A percentile compares a stretch with the other conserved stretches of the same genome.
Conservation (phyloP, 2,888 invertebrate genomes). For the Meiosimyza platycephala region DNA sequence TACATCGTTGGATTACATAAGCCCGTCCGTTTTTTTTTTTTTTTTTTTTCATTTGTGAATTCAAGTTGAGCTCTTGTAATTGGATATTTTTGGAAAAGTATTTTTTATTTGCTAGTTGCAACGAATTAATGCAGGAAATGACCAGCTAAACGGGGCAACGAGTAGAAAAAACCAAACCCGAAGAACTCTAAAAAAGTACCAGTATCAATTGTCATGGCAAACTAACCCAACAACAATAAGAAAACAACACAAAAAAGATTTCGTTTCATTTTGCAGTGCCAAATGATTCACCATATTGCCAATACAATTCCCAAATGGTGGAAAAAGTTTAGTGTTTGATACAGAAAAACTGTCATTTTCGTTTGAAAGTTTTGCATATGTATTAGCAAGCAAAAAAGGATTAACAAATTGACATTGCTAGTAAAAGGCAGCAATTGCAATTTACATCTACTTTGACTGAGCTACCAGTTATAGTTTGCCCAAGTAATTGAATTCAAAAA, state of each 20-base stretch:
- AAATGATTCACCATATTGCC: constrained; percentile 21
- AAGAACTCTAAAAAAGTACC: constrained; percentile 3
- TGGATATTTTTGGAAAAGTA: constrained; percentile 12
- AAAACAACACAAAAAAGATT: constrained; percentile 4
- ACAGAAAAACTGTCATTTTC: background rate
- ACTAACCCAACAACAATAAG: background rate
- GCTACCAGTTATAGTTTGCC: too few species aligned
- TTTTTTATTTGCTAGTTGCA: constrained; percentile 6
- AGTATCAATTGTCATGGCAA: constrained; percentile 8
- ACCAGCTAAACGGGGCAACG: constrained; percentile 2
- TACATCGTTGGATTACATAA: constrained; percentile 1
- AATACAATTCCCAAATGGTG: background rate
- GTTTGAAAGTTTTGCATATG: background rate
- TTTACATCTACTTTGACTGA: background rate
- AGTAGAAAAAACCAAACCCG: background rate
- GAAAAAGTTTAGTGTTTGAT: background rate
- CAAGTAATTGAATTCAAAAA: too few species aligned
- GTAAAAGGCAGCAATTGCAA: background rate
- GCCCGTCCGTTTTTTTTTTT: background rate
- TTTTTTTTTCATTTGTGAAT: background rate
- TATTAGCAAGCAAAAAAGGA: background rate
- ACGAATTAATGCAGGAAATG: constrained; percentile 25
- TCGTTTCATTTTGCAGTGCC: constrained; percentile 2
- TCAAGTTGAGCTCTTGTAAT: constrained; percentile 7
- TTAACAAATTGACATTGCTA: background rate